phyloP scores from a whole-genome alignment of 1,140 invertebrate species.

The Brachionus manjavacas region DNA sequence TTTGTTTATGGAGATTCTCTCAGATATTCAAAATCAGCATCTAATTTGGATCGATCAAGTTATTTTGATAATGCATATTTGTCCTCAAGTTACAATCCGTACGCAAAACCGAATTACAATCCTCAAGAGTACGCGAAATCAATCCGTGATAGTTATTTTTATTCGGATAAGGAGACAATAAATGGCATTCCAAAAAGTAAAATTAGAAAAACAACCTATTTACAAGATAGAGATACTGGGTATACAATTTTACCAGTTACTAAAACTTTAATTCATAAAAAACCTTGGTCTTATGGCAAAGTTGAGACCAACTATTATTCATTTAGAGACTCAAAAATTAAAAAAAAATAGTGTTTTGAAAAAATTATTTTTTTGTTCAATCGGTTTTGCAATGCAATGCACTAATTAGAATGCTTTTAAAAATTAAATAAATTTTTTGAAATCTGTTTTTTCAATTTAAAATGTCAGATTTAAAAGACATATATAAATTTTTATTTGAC shows the following conservation, averaged over 20 bases:
- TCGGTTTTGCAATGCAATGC: neutral
- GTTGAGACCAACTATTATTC: constrained; percentile 22
- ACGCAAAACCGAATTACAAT: neutral
- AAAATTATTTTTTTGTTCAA: neutral
- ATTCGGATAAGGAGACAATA: constrained; percentile 8
- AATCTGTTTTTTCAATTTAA: neutral
- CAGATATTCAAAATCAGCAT: neutral
- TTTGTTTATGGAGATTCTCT: neutral
- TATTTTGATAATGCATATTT: neutral
- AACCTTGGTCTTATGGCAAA: constrained; percentile 40
- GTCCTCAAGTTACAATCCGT: neutral
- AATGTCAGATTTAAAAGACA: constrained; percentile 35
- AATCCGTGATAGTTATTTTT: constrained; percentile 9
- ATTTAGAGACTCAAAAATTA: neutral
- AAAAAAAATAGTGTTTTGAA: neutral
- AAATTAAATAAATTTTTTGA: neutral
- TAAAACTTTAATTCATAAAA: constrained; percentile 35
- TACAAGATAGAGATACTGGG: neutral
- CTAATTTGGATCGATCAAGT: constrained; percentile 9
- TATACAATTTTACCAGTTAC: neutral
- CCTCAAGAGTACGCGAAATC: neutral
- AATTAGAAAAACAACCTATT: neutral
- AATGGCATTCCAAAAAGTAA: neutral
- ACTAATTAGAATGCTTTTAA: neutral
- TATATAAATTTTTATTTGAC: constrained; percentile 22